These are phyloP conservation scores for Emys orbicularis DNA, from an alignment of 2,797 vertebrate species.

Conservation along the genomic window DNA sequence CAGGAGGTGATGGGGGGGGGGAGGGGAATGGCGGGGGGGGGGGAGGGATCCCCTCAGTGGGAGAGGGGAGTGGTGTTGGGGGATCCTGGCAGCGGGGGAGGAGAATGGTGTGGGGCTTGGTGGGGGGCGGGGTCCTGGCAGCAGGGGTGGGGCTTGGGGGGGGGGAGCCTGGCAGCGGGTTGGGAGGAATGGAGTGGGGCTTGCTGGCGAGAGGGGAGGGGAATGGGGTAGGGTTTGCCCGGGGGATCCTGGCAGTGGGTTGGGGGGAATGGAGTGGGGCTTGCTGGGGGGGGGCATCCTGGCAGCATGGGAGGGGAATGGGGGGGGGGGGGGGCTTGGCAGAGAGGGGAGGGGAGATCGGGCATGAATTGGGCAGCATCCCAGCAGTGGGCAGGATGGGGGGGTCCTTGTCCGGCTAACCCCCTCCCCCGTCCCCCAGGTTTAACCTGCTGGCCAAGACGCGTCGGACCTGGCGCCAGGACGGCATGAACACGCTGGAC, in stretches of 20 bases:
- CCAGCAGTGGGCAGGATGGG: background rate
- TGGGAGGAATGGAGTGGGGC: too few species aligned
- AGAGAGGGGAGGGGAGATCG: background rate
- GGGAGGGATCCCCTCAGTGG: background rate
- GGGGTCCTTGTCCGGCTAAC: background rate
- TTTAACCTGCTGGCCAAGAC: slow-evolving; percentile 88
- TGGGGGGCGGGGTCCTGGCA: background rate
- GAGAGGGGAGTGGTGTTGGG: background rate
- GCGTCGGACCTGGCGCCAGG: slow-evolving; percentile 80
- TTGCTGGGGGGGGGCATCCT: too few species aligned
- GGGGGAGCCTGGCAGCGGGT: too few species aligned
- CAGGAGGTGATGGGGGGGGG: slow-evolving; percentile 78
- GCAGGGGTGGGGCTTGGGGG: background rate
- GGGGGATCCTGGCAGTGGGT: too few species aligned
- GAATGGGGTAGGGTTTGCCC: background rate
- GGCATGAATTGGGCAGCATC: too few species aligned
- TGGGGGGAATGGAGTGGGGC: too few species aligned
- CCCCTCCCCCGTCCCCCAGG: slow-evolving; percentile 63
- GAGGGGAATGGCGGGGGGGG: too few species aligned
- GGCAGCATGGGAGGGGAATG: accelerated
- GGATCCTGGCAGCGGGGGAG: too few species aligned
- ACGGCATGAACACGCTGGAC: slow-evolving; percentile 84
- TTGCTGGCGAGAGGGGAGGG: too few species aligned
- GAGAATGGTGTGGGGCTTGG: background rate
- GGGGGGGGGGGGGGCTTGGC: too few species aligned